Evolutionary conservation across 1,140 invertebrate genomes (phyloP), one percentile per base, ranked within the genome.

Genomic region (Bombyx mandarina): DNA sequence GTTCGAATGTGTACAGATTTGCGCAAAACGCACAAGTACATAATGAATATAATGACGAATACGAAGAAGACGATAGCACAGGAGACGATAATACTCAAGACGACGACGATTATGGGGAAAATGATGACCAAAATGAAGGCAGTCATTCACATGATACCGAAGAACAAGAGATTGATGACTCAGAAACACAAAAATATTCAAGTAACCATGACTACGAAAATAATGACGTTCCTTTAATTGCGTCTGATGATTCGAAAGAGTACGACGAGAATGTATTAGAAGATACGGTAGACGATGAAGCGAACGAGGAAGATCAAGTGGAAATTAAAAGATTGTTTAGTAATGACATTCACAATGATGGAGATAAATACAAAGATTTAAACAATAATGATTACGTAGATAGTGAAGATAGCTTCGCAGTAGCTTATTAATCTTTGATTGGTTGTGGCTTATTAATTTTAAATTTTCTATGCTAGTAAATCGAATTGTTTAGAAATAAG

Each of bases 301-400:
- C 10, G n/a, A 43, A 61, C n/a, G 54, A 45, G 18, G 56, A 52
- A 44, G 54, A 62, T 45, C 52, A 56, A 22, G 74, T 69, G 35
- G 67, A 72, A 45, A 43, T 69, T 10, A 66, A 72, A 10, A 71
- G 67, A 52, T 65, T 64, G 46, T 68, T 70, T 51, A 67, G 74
- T 62, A 73, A 77, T 56, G 63, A 74, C 51, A 51, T 66, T 45
- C 59, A 69, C 45, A n/a, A 18, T 46, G 57, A 60, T 45, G 18
- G 42, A 44, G 56, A 59, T 43, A 71, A 66, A 18, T 63, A 63
- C 49, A 75, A 63, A 51, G 78, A 79, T 45, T 56, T 58, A 5
- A 83, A 82, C 64, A 83, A 83, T 44, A 82, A 79, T 55, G 58
- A 69, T 59, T 69, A 72, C 52, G 50, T 56, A 45, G 75, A 86